phyloP scores from a whole-genome alignment of 2,797 vertebrate genomes.

The Iguana delicatissima region DNA sequence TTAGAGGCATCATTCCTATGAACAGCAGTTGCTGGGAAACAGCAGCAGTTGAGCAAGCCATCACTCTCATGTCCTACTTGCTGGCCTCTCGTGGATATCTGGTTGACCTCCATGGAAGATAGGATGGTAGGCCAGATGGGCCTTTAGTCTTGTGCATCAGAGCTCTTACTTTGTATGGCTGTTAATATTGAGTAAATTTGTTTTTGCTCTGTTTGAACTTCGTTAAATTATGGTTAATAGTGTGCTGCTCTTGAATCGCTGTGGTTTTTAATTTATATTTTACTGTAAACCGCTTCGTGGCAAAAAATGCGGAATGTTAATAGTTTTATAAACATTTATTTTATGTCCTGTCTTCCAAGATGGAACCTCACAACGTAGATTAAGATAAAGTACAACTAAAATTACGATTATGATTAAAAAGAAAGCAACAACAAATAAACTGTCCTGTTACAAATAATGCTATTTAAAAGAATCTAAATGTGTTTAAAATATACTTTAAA shows the following conservation, averaged over 20 bases:
- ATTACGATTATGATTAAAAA: not conserved
- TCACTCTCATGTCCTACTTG: no score
- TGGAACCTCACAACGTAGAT: no score
- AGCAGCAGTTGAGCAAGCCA: not conserved
- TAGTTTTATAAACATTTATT: not conserved
- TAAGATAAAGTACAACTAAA: no score
- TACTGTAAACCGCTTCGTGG: not conserved
- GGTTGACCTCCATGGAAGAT: no score
- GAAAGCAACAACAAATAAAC: no score
- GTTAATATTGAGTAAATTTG: not conserved
- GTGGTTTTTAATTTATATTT: not conserved
- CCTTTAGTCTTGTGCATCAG: not conserved
- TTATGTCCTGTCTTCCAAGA: no score
- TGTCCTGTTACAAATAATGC: no score
- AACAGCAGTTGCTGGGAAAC: not conserved
- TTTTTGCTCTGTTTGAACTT: no score
- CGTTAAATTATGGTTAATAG: not conserved
- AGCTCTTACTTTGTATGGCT: not conserved
- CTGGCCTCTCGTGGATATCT: no score
- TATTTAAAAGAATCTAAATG: no score
- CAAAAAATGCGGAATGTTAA: not conserved
- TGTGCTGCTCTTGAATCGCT: not conserved
- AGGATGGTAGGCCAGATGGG: no score
- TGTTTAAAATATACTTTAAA: not conserved
- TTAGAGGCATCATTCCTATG: no score